A percentile compares a stretch with the other conserved stretches of the same genome.
Evolutionary conservation across 2,888 invertebrate genomes (phyloP).

Genomic region (Rhingia rostrata): DNA sequence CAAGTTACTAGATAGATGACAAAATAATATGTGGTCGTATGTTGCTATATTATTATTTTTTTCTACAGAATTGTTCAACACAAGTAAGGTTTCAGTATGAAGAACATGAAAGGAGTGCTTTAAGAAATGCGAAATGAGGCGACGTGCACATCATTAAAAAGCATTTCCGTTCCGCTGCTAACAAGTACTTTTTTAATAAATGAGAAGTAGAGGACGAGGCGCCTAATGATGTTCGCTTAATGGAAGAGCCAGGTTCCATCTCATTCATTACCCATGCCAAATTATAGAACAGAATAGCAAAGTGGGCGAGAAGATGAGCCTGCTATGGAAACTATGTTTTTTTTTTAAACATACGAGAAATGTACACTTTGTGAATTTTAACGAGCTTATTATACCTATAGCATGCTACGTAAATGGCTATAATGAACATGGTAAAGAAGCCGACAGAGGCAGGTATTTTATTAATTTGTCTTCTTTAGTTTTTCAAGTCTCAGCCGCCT

Average conservation of each 20-base stretch:
- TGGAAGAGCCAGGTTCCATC: slow-evolving; percentile 52
- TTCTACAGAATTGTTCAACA: slow-evolving; percentile 39
- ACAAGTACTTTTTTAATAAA: slow-evolving; percentile 68
- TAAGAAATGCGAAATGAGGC: slow-evolving; percentile 41
- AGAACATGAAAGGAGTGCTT: slow-evolving; percentile 39
- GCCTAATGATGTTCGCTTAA: slow-evolving; percentile 70
- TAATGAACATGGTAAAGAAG: slow-evolving; percentile 25
- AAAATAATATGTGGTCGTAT: slow-evolving; percentile 1
- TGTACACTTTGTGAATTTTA: slow-evolving; percentile 72
- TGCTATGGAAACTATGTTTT: slow-evolving; percentile 52
- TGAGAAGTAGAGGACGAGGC: slow-evolving; percentile 62
- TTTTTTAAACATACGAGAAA: slow-evolving; percentile 46
- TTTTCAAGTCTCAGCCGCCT: no score
- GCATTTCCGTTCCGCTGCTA: slow-evolving; percentile 64
- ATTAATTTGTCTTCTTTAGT: slow-evolving; percentile 15
- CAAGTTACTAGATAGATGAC: background rate
- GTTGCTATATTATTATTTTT: background rate
- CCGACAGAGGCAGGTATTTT: slow-evolving; percentile 27
- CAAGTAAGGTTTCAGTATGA: background rate
- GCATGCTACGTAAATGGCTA: slow-evolving; percentile 2
- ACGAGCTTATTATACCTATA: slow-evolving; percentile 59
- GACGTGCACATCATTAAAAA: slow-evolving; percentile 68
- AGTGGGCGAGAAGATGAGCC: slow-evolving; percentile 48
- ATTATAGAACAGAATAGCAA: slow-evolving; percentile 68
- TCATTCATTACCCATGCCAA: slow-evolving; percentile 70